Conservation (phyloP, 2,113 vertebrate genomes). For the Gymnobelideus leadbeateri region DNA sequence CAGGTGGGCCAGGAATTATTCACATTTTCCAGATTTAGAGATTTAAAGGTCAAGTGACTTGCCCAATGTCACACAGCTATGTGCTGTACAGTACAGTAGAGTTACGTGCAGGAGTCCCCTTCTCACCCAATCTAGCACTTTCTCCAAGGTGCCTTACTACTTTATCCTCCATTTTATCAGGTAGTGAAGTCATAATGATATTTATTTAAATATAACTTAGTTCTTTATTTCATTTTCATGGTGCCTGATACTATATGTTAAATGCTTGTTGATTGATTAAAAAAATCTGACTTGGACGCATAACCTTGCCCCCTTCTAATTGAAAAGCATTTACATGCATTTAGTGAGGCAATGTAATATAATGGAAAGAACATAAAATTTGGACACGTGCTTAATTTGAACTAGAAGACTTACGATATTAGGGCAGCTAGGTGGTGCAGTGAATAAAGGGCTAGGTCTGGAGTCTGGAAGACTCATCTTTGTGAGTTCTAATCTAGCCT, state of each 20-base stretch:
- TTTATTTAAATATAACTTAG: not conserved
- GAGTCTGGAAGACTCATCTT: not conserved
- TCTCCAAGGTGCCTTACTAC: not conserved
- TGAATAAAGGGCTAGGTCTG: not conserved
- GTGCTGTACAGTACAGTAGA: no score
- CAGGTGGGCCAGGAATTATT: not conserved
- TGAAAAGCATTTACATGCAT: not conserved
- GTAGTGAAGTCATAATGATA: not conserved
- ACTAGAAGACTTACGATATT: not conserved
- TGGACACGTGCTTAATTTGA: not conserved
- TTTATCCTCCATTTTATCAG: not conserved
- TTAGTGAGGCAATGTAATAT: not conserved
- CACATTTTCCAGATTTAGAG: not conserved
- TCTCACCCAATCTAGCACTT: not conserved
- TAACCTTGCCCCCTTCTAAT: not conserved
- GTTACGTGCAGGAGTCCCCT: no score
- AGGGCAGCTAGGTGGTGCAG: not conserved
- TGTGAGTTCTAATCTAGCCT: not conserved
- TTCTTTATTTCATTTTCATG: not conserved
- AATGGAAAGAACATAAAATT: not conserved
- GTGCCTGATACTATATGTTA: not conserved
- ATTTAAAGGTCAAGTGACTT: not conserved
- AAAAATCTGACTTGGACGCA: not conserved
- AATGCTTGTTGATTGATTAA: not conserved
- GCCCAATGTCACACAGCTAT: not conserved